Evolutionary conservation across 2,888 invertebrate genomes (phyloP).

Genomic region (Tetrapedia diversipes): DNA sequence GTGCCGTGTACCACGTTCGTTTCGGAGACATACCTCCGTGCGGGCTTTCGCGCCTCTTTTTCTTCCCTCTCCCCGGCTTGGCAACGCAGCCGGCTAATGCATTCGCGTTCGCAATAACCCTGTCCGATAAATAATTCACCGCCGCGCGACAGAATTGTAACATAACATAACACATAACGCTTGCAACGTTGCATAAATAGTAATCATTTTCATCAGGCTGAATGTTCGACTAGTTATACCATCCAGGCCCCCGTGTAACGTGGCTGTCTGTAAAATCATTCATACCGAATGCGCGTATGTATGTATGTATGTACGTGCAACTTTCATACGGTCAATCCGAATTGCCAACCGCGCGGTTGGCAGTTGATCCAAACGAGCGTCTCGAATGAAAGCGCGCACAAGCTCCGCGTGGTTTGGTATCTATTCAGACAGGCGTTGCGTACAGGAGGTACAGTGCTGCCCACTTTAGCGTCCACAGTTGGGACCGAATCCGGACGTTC

Average conservation of each 20-base stretch:
- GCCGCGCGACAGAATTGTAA: conserved; percentile 36
- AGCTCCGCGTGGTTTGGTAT: no score
- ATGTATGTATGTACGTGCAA: conserved; percentile 23
- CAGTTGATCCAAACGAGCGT: conserved; percentile 11
- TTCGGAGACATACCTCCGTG: conserved; percentile 32
- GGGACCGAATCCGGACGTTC: no score
- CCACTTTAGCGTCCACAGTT: no score
- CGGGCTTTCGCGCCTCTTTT: conserved; percentile 18
- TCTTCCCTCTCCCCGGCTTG: conserved; percentile 35
- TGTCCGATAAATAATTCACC: conserved; percentile 45
- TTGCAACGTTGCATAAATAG: conserved; percentile 33
- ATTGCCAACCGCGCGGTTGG: neutral
- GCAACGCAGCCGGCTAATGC: conserved; percentile 53
- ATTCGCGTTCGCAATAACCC: conserved; percentile 26
- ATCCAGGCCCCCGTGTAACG: neutral
- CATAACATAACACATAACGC: conserved; percentile 15
- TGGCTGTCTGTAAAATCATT: conserved; percentile 44
- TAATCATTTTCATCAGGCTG: conserved; percentile 47
- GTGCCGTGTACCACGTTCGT: conserved; percentile 27
- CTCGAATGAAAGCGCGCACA: no score
- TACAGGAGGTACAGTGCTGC: no score
- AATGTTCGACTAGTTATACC: conserved; percentile 44
- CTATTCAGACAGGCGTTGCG: no score
- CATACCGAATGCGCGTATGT: conserved; percentile 30
- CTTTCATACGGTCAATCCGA: conserved; percentile 43